A percentile compares a stretch with the other conserved stretches of the same genome.
Conservation (phyloP, 2,797 vertebrate species). For the Spinus olivaceus region DNA sequence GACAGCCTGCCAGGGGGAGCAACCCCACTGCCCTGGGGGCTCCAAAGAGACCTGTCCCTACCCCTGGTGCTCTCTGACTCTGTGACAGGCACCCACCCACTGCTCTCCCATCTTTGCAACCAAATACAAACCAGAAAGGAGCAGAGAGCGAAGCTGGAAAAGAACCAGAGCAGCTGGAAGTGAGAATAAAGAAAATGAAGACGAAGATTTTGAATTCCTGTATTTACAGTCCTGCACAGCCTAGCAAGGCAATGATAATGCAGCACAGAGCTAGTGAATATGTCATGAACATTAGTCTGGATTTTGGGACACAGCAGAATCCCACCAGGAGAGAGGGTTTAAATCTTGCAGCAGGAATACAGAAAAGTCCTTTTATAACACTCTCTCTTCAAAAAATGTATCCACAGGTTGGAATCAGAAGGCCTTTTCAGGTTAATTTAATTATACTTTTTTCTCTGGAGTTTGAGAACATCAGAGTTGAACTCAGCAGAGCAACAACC, state of each 20-base stretch:
- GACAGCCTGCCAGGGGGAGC: neutral
- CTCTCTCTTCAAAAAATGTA: neutral
- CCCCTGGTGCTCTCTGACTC: neutral
- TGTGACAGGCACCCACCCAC: neutral
- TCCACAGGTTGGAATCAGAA: neutral
- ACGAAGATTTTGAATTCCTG: neutral
- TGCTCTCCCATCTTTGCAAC: neutral
- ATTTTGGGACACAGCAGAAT: neutral
- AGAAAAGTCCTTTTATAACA: neutral
- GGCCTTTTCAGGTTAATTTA: neutral
- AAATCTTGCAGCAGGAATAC: slow-evolving; percentile 10
- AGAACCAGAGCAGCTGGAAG: neutral
- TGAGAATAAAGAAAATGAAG: neutral
- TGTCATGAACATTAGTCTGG: neutral
- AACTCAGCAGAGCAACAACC: neutral
- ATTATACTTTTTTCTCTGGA: neutral
- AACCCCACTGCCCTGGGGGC: neutral
- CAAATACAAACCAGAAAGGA: neutral
- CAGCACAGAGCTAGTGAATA: neutral
- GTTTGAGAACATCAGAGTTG: neutral
- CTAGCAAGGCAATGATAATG: neutral
- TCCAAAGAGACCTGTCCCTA: neutral
- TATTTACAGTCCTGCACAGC: neutral
- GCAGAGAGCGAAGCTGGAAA: neutral
- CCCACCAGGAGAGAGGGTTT: neutral